Evolutionary conservation across 2,888 invertebrate genomes (phyloP).

Genomic region (Zaprionus obscuricornis): DNA sequence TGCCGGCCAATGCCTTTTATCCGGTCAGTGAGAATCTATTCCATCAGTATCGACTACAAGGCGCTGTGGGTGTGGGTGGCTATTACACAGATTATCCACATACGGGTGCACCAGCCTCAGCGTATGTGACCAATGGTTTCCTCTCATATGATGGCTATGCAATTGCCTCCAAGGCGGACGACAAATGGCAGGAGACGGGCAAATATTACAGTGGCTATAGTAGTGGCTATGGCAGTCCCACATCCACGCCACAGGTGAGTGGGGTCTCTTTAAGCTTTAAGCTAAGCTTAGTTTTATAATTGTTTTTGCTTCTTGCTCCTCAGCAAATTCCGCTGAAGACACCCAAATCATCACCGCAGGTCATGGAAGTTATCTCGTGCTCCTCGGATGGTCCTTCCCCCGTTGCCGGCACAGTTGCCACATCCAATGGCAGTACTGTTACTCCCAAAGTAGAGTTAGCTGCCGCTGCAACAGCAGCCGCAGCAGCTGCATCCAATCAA

Average conservation of each 20-base stretch:
- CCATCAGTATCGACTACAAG: slow-evolving; percentile 94
- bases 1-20: slow-evolving; percentile 88
- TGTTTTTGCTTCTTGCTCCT: slow-evolving; percentile 19
- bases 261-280: not conserved
- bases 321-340: slow-evolving; percentile 83
- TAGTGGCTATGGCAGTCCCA: slow-evolving; percentile 83
- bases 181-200: slow-evolving; percentile 83
- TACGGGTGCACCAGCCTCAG: slow-evolving; percentile 85
- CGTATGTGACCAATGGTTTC: slow-evolving; percentile 92
- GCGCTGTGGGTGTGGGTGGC: slow-evolving; percentile 86
- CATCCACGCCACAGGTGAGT: slow-evolving; percentile 82
- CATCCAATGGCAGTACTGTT: slow-evolving; percentile 61
- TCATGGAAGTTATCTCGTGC: slow-evolving; percentile 83
- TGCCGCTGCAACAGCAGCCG: slow-evolving; percentile 41
- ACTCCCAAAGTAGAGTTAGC: slow-evolving; percentile 82
- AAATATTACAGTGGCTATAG: slow-evolving; percentile 85
- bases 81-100: slow-evolving; percentile 91
- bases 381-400: slow-evolving; percentile 83
- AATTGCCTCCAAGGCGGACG: slow-evolving; percentile 83
- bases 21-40: slow-evolving; percentile 93
- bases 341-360: slow-evolving; percentile 83
- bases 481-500: slow-evolving; percentile 29
- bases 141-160: slow-evolving; percentile 86
- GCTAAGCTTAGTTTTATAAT: not conserved
- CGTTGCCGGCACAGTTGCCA: slow-evolving; percentile 62